phyloP scores from a whole-genome alignment of 2,797 vertebrate species.

The Cyprinella venusta region DNA sequence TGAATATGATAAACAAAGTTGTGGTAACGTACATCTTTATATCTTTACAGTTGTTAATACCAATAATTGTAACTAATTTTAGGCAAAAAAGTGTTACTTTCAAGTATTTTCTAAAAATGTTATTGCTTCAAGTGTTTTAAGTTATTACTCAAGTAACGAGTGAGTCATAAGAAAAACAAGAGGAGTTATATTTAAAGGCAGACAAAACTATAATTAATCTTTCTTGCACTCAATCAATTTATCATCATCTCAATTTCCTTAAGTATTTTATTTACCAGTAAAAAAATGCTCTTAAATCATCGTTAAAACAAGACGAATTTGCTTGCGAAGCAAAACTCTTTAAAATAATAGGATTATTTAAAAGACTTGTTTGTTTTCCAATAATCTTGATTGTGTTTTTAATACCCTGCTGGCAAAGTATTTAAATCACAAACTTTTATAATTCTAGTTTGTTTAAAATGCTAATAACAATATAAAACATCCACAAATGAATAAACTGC shows the following conservation, averaged over 20 bases:
- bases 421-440: neutral
- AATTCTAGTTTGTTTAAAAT: neutral
- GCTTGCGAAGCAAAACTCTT: neutral
- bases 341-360: neutral
- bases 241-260: neutral
- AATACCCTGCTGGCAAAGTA: neutral
- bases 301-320: neutral
- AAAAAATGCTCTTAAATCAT: neutral
- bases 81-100: neutral
- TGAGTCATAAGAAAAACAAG: neutral
- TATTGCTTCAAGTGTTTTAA: neutral
- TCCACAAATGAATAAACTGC: neutral
- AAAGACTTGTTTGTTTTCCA: conserved; percentile 22
- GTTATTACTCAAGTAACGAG: neutral
- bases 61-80: neutral
- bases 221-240: neutral
- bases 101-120: neutral
- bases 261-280: neutral
- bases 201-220: neutral
- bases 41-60: neutral
- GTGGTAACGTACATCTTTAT: neutral
- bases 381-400: neutral
- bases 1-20: neutral
- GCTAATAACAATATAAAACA: neutral
- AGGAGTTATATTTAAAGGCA: neutral